A percentile compares a stretch with the other conserved stretches of the same genome.
These are phyloP conservation scores for Avahi laniger DNA, from an alignment of 2,797 vertebrate species.

Conservation along the genomic window DNA sequence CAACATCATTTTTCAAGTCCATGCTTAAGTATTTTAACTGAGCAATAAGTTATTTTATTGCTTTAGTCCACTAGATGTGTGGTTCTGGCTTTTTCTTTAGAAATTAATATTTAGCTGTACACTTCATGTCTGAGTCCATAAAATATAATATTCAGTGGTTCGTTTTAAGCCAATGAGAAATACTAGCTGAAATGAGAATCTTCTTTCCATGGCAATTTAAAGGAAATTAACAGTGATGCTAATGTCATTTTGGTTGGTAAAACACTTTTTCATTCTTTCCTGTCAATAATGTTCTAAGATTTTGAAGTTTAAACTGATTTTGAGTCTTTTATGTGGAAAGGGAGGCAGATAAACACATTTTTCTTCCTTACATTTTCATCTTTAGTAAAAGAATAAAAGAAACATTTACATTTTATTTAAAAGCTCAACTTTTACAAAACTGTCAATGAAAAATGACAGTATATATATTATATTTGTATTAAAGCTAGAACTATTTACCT, in stretches of 20 bases:
- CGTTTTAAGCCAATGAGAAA: slow-evolving; percentile 77
- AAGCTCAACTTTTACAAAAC: slow-evolving; percentile 71
- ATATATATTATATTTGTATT: slow-evolving; percentile 68
- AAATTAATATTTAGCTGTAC: slow-evolving; percentile 81
- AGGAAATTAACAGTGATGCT: slow-evolving; percentile 84
- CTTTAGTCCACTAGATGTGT: slow-evolving; percentile 40
- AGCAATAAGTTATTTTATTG: slow-evolving; percentile 21
- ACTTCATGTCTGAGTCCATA: slow-evolving; percentile 75
- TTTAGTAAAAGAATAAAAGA: slow-evolving; percentile 63
- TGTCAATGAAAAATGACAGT: slow-evolving; percentile 75
- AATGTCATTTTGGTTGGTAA: slow-evolving; percentile 79
- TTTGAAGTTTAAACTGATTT: slow-evolving; percentile 84
- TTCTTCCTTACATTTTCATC: slow-evolving; percentile 72
- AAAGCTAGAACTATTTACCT: slow-evolving; percentile 76
- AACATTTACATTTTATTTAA: slow-evolving; percentile 78
- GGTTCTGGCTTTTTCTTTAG: slow-evolving; percentile 66
- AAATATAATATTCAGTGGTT: slow-evolving; percentile 78
- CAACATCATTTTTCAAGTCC: slow-evolving; percentile 22
- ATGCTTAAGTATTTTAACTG: slow-evolving; percentile 40
- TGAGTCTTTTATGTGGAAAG: slow-evolving; percentile 63
- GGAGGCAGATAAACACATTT: slow-evolving; percentile 51
- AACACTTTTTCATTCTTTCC: slow-evolving; percentile 78
- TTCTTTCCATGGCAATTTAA: slow-evolving; percentile 81
- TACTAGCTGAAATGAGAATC: slow-evolving; percentile 73
- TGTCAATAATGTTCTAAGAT: slow-evolving; percentile 77